A percentile compares a stretch with the other conserved stretches of the same genome.
phyloP scores from a whole-genome alignment of 2,888 invertebrate species.

The Buathra laborator region DNA sequence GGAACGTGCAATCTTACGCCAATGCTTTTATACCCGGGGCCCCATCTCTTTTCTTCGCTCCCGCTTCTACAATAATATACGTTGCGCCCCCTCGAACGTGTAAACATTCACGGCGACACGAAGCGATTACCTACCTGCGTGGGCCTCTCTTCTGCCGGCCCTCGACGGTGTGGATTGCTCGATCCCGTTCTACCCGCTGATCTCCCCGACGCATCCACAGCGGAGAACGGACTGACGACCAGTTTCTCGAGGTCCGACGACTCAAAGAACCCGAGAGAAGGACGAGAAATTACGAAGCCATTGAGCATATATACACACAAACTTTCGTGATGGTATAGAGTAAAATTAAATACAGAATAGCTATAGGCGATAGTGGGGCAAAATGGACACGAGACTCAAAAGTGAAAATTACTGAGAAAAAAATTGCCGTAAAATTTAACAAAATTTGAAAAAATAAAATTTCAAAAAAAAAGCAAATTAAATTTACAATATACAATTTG shows the following conservation, averaged over 20 bases:
- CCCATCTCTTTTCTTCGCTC: conserved; percentile 70
- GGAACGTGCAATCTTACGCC: conserved; percentile 66
- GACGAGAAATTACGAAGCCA: conserved; percentile 3
- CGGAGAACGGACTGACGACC: conserved; percentile 37
- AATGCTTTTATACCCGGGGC: conserved; percentile 63
- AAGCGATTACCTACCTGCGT: conserved; percentile 71
- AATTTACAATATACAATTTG: no score
- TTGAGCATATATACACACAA: conserved; percentile 17
- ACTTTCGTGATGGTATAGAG: no score
- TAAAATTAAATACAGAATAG: no score
- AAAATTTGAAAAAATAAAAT: no score
- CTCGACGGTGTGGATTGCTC: conserved; percentile 50
- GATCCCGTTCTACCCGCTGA: conserved; percentile 37
- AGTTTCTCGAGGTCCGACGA: conserved; percentile 16
- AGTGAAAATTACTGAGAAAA: no score
- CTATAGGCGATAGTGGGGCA: no score
- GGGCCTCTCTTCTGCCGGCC: conserved; percentile 9
- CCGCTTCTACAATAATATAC: conserved; percentile 48
- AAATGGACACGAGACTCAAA: no score
- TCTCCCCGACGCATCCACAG: conserved; percentile 9
- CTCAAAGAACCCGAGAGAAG: conserved; percentile 10
- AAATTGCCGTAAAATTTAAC: no score
- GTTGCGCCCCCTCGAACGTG: conserved; percentile 70
- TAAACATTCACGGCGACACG: conserved; percentile 76
- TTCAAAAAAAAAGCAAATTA: no score